Evolutionary conservation across 1,140 invertebrate species (phyloP).

Genomic region (Metopolophium dirhodum): DNA sequence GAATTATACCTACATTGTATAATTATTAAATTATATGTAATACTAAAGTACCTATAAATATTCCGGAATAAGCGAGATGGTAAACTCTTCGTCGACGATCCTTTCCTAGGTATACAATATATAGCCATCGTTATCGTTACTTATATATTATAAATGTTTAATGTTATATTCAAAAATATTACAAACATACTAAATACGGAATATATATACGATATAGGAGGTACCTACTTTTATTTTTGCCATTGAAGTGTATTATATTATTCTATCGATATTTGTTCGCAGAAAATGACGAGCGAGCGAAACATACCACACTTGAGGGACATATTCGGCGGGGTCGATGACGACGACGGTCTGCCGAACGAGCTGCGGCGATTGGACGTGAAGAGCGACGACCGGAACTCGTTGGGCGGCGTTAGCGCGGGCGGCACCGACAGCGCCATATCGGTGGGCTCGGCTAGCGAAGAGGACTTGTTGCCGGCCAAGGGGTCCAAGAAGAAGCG

Average conservation of each 20-base stretch:
- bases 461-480: conserved; percentile 64
- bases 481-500: conserved; percentile 68
- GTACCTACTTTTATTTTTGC: not conserved
- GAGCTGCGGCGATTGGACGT: conserved; percentile 62
- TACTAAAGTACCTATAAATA: not conserved
- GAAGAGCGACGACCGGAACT: conserved; percentile 59
- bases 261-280: not conserved
- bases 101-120: no score
- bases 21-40: no score
- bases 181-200: not conserved
- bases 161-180: not conserved
- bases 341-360: conserved; percentile 63
- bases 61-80: not conserved
- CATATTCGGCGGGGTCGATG: conserved; percentile 69
- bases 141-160: no score
- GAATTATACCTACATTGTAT: no score
- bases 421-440: conserved; percentile 66
- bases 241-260: not conserved
- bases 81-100: no score
- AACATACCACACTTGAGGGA: conserved; percentile 74
- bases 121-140: no score
- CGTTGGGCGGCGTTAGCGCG: conserved; percentile 57
- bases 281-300: conserved; percentile 67
- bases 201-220: no score
- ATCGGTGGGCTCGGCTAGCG: conserved; percentile 66